Percentiles rank a stretch among this genome's conserved stretches.
These are phyloP conservation scores for Hylaeus anthracinus DNA, from an alignment of 1,140 invertebrate species.

Conservation along the genomic window DNA sequence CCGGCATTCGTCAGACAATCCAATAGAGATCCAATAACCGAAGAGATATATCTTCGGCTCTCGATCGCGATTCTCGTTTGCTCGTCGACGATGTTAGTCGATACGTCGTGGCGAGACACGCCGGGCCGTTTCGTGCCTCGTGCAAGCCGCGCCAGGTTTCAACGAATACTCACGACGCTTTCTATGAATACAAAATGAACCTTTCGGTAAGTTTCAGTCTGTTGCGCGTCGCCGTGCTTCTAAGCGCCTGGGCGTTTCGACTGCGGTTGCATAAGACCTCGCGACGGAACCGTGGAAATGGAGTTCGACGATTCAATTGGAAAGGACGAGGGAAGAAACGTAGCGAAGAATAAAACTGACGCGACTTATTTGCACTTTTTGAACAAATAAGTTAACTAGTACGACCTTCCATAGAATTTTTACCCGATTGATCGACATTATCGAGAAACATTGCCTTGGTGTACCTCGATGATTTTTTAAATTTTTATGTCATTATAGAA, in stretches of 20 bases:
- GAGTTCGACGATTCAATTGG: slow-evolving; percentile 21
- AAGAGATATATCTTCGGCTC: slow-evolving; percentile 30
- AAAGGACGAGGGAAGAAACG: neutral
- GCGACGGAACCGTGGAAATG: neutral
- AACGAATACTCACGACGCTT: slow-evolving; percentile 59
- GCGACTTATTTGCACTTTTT: too few relatives aligned
- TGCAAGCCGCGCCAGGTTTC: slow-evolving; percentile 47
- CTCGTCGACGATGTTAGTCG: slow-evolving; percentile 23
- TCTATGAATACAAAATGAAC: slow-evolving; percentile 69
- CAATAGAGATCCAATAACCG: slow-evolving; percentile 52
- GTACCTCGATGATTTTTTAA: too few relatives aligned
- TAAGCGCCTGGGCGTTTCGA: neutral
- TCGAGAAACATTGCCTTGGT: too few relatives aligned
- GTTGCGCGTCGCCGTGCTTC: slow-evolving; percentile 22
- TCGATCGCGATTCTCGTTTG: slow-evolving; percentile 43
- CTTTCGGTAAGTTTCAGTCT: slow-evolving; percentile 53
- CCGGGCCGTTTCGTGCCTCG: neutral
- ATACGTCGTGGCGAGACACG: slow-evolving; percentile 4
- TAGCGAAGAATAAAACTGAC: neutral
- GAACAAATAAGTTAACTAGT: too few relatives aligned
- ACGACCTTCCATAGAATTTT: too few relatives aligned
- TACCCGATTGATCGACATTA: too few relatives aligned
- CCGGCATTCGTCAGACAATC: slow-evolving; percentile 44
- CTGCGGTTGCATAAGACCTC: neutral
- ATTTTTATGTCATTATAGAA: too few relatives aligned